Percentiles rank a stretch among this genome's conserved stretches.
Conservation (phyloP, 2,888 invertebrate species). For the Hemicrepidius hirtus region DNA sequence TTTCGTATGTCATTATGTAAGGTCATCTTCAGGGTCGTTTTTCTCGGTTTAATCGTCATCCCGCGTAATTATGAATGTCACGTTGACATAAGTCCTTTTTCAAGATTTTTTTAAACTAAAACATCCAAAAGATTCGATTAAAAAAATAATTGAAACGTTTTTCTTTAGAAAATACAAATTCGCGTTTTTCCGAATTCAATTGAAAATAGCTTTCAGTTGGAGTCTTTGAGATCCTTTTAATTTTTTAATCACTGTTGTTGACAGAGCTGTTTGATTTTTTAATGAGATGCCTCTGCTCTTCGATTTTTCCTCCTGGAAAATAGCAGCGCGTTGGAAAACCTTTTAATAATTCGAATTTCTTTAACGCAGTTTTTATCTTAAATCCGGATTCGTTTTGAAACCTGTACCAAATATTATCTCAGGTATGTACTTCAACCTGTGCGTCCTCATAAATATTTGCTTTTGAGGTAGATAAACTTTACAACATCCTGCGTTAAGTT, state of each 20-base stretch:
- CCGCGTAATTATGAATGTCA: too few species aligned
- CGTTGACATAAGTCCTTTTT: too few species aligned
- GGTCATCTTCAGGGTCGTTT: too few species aligned
- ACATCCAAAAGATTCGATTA: too few species aligned
- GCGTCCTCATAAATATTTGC: conserved; percentile 21
- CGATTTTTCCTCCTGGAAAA: background rate
- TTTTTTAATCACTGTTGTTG: conserved; percentile 30
- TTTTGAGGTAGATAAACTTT: conserved; percentile 23
- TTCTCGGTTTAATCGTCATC: too few species aligned
- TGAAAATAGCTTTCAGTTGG: conserved; percentile 3
- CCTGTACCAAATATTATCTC: background rate
- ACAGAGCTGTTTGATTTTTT: conserved; percentile 34
- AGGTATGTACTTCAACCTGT: conserved; percentile 16
- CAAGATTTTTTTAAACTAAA: too few species aligned
- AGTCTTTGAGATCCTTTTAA: conserved; percentile 2
- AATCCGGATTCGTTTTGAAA: background rate
- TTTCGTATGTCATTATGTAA: too few species aligned
- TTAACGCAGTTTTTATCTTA: too few species aligned
- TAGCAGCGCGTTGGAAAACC: background rate
- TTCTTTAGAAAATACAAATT: background rate
- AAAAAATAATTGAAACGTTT: too few species aligned
- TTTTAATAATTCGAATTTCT: background rate
- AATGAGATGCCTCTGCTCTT: conserved; percentile 19
- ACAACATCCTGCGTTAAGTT: conserved; percentile 6
- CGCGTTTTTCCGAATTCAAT: background rate